Conservation (phyloP, 2,888 invertebrate genomes). For the Chironomus riparius region DNA sequence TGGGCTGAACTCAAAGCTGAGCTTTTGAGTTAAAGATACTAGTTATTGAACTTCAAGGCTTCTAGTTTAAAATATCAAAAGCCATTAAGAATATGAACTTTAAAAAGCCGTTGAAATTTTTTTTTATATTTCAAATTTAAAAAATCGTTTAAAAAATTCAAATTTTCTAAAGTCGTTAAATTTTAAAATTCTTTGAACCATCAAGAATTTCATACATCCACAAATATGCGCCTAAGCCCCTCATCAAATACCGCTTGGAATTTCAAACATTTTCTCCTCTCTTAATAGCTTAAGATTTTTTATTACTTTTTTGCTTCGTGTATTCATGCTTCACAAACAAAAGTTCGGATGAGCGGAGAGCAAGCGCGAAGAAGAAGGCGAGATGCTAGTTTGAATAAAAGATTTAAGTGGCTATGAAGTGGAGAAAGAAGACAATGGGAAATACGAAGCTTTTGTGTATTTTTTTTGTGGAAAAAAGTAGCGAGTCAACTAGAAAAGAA, state of each 20-base stretch:
- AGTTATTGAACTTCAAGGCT: too few species aligned
- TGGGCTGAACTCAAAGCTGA: too few species aligned
- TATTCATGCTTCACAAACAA: not conserved
- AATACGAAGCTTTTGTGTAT: not conserved
- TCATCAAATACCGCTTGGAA: too few species aligned
- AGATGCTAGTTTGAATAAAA: not conserved
- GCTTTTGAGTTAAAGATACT: too few species aligned
- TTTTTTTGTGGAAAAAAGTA: not conserved
- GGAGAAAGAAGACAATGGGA: conserved; percentile 4
- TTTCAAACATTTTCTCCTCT: too few species aligned
- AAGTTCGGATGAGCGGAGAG: conserved; percentile 13
- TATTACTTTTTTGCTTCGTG: not conserved
- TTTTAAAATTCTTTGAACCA: too few species aligned
- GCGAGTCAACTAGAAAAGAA: not conserved
- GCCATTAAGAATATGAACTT: too few species aligned
- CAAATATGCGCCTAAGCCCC: too few species aligned
- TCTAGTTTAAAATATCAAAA: too few species aligned
- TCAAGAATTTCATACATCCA: too few species aligned
- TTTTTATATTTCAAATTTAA: not conserved
- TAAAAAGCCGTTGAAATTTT: not conserved
- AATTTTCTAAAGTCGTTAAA: too few species aligned
- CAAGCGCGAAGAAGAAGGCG: conserved; percentile 15
- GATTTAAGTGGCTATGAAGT: conserved; percentile 1
- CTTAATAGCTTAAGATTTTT: not conserved
- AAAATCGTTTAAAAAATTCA: too few species aligned